A percentile compares a stretch with the other conserved stretches of the same genome.
Conservation (phyloP, 2,113 vertebrate genomes). For the Chauna torquata region DNA sequence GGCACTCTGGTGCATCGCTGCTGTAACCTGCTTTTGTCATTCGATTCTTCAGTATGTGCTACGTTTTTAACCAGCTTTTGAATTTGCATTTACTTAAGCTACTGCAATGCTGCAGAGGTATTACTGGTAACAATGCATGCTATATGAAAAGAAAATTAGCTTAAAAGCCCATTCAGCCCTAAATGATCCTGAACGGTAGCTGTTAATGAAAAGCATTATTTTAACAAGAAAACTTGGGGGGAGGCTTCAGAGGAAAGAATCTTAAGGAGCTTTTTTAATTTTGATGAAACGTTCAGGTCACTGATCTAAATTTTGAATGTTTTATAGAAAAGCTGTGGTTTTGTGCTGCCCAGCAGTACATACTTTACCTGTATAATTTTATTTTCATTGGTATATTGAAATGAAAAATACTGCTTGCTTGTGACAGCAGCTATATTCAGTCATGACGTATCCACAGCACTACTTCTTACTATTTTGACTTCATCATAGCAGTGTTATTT, state of each 20-base stretch:
- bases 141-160: constrained; percentile 2
- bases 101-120: background rate
- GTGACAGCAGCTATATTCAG: background rate
- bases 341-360: background rate
- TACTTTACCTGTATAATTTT: background rate
- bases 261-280: background rate
- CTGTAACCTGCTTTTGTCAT: background rate
- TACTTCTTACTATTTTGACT: background rate
- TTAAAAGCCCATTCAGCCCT: constrained; percentile 32
- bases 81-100: background rate
- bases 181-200: background rate
- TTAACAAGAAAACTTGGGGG: background rate
- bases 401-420: background rate
- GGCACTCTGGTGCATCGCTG: background rate
- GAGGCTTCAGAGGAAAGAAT: background rate
- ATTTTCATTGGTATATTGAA: background rate
- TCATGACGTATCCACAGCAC: background rate
- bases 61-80: background rate
- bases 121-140: background rate
- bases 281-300: background rate
- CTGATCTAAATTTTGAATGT: background rate
- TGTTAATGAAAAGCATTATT: constrained; percentile 24
- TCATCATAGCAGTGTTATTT: background rate
- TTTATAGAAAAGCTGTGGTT: background rate
- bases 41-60: background rate